Percentiles rank a stretch among this genome's conserved stretches.
Conservation (phyloP, 2,113 vertebrate species). For the Porphyrio hochstetteri region DNA sequence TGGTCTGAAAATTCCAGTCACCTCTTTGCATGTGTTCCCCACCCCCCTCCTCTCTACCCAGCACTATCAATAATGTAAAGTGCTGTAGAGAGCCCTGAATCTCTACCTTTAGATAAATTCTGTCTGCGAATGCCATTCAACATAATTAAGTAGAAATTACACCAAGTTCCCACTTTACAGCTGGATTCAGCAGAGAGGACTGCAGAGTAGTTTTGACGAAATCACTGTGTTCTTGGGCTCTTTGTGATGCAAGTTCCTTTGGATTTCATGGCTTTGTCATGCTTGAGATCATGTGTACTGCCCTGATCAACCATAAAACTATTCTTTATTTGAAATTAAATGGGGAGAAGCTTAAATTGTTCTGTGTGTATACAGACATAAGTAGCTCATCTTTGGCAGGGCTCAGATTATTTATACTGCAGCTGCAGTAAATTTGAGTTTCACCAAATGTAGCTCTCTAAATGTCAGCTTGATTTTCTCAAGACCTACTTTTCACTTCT, state of each 20-base stretch:
- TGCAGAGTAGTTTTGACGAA: not conserved
- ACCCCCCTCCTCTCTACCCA: not conserved
- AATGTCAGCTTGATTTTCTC: constrained; percentile 59
- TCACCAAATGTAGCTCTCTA: constrained; percentile 48
- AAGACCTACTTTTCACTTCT: constrained; percentile 42
- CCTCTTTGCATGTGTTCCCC: not conserved
- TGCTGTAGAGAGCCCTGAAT: not conserved
- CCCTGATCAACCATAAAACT: not conserved
- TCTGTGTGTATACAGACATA: constrained; percentile 22
- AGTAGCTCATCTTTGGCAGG: constrained; percentile 42
- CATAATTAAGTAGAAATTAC: not conserved
- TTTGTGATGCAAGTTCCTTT: not conserved
- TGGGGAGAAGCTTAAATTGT: constrained; percentile 35
- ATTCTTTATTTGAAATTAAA: constrained; percentile 48
- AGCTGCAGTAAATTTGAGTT: constrained; percentile 53
- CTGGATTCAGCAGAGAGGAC: not conserved
- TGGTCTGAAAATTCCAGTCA: not conserved
- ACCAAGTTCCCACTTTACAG: not conserved
- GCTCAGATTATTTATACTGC: constrained; percentile 42
- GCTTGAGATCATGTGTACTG: not conserved
- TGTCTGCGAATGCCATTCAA: not conserved
- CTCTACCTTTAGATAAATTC: not conserved
- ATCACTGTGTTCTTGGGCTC: not conserved
- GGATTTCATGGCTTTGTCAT: constrained; percentile 33
- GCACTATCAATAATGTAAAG: not conserved